phyloP scores from a whole-genome alignment of 2,113 vertebrate species.

The Crotalus viridis region DNA sequence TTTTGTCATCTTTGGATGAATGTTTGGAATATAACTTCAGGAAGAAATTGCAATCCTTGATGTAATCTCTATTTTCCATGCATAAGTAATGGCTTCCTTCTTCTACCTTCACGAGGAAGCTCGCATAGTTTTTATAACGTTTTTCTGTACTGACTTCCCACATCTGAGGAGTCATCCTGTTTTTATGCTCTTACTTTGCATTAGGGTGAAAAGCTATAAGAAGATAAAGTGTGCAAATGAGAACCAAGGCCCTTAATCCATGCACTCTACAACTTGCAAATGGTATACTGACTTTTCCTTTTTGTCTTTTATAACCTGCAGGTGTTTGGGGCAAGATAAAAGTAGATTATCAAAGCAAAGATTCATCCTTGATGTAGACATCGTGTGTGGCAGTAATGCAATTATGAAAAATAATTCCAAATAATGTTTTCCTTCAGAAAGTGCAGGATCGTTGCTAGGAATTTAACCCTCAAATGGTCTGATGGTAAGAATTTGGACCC shows the following conservation, averaged over 20 bases:
- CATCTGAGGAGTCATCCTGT: neutral
- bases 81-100: neutral
- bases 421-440: conserved; percentile 71
- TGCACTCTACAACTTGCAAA: conserved; percentile 63
- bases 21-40: neutral
- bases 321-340: conserved; percentile 78
- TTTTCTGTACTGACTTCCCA: neutral
- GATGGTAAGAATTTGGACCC: neutral
- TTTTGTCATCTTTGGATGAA: neutral
- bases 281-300: conserved; percentile 49
- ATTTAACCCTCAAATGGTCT: conserved; percentile 56
- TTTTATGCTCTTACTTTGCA: neutral
- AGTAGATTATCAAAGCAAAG: conserved; percentile 77
- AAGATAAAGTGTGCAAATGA: conserved; percentile 36
- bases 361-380: conserved; percentile 77
- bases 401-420: conserved; percentile 73
- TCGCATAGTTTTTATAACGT: neutral
- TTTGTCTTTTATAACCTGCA: conserved; percentile 70
- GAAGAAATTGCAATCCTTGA: neutral
- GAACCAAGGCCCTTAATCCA: conserved; percentile 57
- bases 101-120: neutral
- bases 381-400: conserved; percentile 75
- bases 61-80: neutral
- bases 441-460: conserved; percentile 56
- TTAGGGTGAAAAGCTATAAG: neutral